Evolutionary conservation across 2,888 invertebrate genomes (phyloP), one percentile per base, ranked within the genome.

Genomic region (Dynastes hyllus): DNA sequence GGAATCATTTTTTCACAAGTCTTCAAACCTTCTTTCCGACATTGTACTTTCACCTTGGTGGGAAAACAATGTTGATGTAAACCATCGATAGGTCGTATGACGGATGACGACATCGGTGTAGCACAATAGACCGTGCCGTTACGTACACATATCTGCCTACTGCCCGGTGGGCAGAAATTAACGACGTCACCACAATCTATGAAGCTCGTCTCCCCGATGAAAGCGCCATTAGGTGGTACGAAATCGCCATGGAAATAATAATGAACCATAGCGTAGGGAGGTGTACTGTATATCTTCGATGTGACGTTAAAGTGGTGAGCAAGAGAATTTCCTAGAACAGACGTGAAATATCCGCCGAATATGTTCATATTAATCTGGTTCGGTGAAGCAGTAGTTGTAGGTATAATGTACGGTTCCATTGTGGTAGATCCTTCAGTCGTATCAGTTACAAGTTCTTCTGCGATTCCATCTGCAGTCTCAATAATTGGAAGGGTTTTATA

Each of bases 251-350:
- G 40, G 27, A 73, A 73, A 40, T 58, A 73, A 27, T 73, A 11
- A 13, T 73, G 73, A 5, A 73, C 13, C 73, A 73, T 73, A 27
- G 40, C 61, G 61, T 61, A 73, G 16, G 73, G 73, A 13, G 73
- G 73, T 8, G 58, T 73, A 11, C 61, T 16, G 6, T 73, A 40
- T 16, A 73, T 73, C 22, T 73, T 73, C 3, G 73, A 53, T 16
- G 73, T 73, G 6, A 73, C 73, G 61, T 73, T 73, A 27, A 73
- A 73, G 11, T 61, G 45, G 40, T 73, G 11, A 2, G 61, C 73
- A 1, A 73, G 40, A 16, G 58, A 73, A 40, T 61, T 58, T 22
- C 73, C 73, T 1, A 71, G 40, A 58, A 73, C 9, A 2, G 73
- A 61, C 8, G 58, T 40, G 27, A 73, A 73, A 73, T 73, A 73